Evolutionary conservation across 2,797 vertebrate genomes (phyloP), one percentile per base, ranked within the genome.

Genomic region (Leuciscus waleckii): DNA sequence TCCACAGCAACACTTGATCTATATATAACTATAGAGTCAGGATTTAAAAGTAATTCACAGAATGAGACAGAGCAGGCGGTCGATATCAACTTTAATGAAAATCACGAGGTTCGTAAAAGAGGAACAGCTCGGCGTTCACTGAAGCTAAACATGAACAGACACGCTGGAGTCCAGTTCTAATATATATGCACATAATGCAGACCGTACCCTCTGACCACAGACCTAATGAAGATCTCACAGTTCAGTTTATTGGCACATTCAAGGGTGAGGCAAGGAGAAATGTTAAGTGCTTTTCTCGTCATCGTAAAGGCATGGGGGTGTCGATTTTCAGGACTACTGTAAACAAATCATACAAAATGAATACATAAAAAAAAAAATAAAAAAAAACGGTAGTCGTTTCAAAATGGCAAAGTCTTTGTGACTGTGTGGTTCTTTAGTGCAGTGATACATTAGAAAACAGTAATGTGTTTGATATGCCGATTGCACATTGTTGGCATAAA

Each of bases 101-200:
- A 90, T 87, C n/a, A 71, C 81, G 68, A 88, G 65, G 71, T 89
- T 77, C 86, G 78, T 73, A 54, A 85, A 87, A 85, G 80, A 86
- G 86, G 86, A 92, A 89, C 90, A 90, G 83, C 87, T 88, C 61
- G 58, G 89, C 70, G 86, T 85, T 79, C 49, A 80, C 82, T 71
- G 65, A 79, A 71, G 63, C 49, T 76, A 83, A 71, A 71, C 80
- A 61, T 49, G 68, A 37, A 81, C 61, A 88, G 46, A 75, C 70
- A 83, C 21, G 10, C 35, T 56, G 41, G 29, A 79, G 75, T 84
- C 74, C 65, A 79, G 65, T 79, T 73, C 29, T 58, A n/a, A 58
- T 71, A 85, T 23, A 83, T 67, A 29, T 68, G 58, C 63, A 84
- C 73, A 61, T 43, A 63, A 74, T 74, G 43, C 63, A 69, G 73